These are phyloP conservation scores for Drosophila seguyi DNA, from an alignment of 1,140 invertebrate genomes.

Conservation along the genomic window DNA sequence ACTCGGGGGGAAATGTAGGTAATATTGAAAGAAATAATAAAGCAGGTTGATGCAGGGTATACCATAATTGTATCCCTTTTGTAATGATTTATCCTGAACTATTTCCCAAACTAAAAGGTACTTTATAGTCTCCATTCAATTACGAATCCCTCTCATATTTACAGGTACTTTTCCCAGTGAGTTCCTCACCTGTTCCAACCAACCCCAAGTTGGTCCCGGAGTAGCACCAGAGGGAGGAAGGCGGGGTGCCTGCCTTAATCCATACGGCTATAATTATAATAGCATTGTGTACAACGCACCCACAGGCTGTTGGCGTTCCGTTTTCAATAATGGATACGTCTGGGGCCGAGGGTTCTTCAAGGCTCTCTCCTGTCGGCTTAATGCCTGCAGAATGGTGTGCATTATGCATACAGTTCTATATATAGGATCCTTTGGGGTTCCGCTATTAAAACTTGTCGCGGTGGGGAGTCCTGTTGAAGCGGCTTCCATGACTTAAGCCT, in stretches of 20 bases:
- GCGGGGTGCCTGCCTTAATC: conserved; percentile 7
- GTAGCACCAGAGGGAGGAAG: neutral
- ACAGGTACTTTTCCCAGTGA: neutral
- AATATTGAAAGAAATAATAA: neutral
- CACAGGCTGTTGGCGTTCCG: conserved; percentile 32
- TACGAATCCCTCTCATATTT: neutral
- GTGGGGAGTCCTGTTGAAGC: neutral
- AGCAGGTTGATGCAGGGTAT: neutral
- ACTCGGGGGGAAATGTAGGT: no score
- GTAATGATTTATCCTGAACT: neutral
- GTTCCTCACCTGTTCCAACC: conserved; percentile 9
- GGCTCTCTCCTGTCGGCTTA: conserved; percentile 22
- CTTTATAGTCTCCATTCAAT: neutral
- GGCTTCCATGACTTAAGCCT: conserved; percentile 9
- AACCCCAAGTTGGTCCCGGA: conserved; percentile 6
- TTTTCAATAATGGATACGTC: conserved; percentile 38
- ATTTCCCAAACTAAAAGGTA: neutral
- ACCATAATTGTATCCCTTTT: neutral
- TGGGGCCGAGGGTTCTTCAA: conserved; percentile 2
- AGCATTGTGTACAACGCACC: conserved; percentile 39
- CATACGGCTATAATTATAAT: conserved; percentile 54
- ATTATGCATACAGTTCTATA: conserved; percentile 55
- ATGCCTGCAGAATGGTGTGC: conserved; percentile 30
- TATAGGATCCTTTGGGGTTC: conserved; percentile 16
- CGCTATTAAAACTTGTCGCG: conserved; percentile 7